phyloP scores from a whole-genome alignment of 1,140 invertebrate genomes.

The Aphis craccivora region DNA sequence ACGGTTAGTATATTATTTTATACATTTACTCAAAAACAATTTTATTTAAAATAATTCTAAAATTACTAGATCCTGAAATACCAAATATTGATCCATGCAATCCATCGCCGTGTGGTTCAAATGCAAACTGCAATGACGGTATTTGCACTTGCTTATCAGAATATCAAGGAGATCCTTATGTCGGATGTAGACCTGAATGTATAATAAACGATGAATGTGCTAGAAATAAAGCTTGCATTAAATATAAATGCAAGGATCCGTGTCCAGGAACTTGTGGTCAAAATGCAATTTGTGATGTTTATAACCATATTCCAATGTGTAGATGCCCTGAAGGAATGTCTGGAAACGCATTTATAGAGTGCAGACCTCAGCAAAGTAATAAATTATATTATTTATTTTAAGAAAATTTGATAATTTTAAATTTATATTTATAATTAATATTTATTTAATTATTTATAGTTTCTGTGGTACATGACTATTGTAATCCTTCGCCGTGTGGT shows the following conservation, averaged over 20 bases:
- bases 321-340: constrained; percentile 72
- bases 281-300: constrained; percentile 73
- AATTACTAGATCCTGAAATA: constrained; percentile 60
- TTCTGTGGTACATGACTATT: constrained; percentile 65
- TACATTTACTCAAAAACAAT: not conserved
- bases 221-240: constrained; percentile 73
- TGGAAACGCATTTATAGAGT: constrained; percentile 75
- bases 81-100: constrained; percentile 63
- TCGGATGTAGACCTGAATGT: constrained; percentile 72
- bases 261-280: constrained; percentile 73
- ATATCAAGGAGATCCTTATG: constrained; percentile 72
- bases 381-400: constrained; percentile 61
- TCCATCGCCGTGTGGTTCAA: constrained; percentile 71
- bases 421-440: not conserved
- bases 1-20: constrained; percentile 62
- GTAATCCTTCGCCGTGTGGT: constrained; percentile 78
- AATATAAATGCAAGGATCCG: constrained; percentile 77
- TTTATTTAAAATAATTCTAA: not conserved
- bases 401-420: not conserved
- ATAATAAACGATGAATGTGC: constrained; percentile 71
- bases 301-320: constrained; percentile 76
- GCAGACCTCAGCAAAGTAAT: constrained; percentile 69
- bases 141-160: constrained; percentile 70
- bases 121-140: constrained; percentile 73
- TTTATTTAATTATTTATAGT: constrained; percentile 58